Evolutionary conservation across 2,797 vertebrate species (phyloP).

Genomic region (Alcedo atthis): DNA sequence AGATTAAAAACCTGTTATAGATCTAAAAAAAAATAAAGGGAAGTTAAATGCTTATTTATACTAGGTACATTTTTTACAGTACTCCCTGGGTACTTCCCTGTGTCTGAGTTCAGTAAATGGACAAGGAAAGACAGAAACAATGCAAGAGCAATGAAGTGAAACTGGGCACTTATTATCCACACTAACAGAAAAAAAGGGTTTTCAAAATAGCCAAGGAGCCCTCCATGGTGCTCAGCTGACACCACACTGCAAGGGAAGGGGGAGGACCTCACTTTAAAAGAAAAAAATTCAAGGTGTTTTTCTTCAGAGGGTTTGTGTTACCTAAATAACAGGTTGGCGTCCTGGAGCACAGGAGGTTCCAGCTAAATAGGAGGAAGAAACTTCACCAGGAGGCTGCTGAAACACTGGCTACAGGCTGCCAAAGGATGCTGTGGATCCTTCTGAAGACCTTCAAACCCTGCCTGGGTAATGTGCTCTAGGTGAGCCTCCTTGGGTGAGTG

Average conservation of each 20-base stretch:
- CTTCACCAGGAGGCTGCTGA: too few species aligned
- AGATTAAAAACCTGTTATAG: conserved; percentile 65
- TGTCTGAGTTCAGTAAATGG: conserved; percentile 6
- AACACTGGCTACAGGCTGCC: too few species aligned
- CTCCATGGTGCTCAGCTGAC: neutral
- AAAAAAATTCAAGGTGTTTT: neutral
- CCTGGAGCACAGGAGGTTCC: too few species aligned
- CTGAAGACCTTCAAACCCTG: too few species aligned
- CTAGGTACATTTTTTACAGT: neutral
- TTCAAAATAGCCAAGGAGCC: neutral
- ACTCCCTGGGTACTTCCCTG: neutral
- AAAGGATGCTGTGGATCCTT: too few species aligned
- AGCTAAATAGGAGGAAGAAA: too few species aligned
- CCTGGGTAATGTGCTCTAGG: too few species aligned
- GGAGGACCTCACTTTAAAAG: neutral
- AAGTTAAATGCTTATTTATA: conserved; percentile 30
- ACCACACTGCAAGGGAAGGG: neutral
- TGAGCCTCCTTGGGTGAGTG: too few species aligned
- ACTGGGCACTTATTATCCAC: neutral
- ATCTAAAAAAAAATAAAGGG: conserved; percentile 72
- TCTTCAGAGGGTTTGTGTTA: neutral
- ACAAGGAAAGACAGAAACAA: conserved; percentile 32
- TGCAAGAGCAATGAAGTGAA: neutral
- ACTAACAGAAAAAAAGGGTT: neutral
- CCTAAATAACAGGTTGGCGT: too few species aligned